phyloP scores from a whole-genome alignment of 2,113 vertebrate species.

The Boleophthalmus pectinirostris region DNA sequence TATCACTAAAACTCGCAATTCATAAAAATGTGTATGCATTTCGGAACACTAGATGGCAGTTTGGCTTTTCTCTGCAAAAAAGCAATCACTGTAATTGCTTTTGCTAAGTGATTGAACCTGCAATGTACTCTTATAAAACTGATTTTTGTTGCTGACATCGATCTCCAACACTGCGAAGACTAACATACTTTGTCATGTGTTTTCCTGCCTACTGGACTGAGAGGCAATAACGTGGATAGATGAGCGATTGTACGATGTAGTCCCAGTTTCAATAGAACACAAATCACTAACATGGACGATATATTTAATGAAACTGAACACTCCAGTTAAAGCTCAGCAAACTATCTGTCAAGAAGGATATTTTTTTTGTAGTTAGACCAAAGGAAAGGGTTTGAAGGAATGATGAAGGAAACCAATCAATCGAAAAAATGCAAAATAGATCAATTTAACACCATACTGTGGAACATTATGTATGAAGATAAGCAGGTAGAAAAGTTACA shows the following conservation, averaged over 20 bases:
- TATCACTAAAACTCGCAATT: background rate
- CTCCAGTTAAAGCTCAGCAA: no score
- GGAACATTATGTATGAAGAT: background rate
- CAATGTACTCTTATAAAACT: conserved; percentile 1
- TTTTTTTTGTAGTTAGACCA: no score
- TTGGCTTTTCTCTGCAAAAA: no score
- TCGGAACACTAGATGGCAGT: conserved; percentile 52
- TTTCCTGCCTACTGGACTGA: background rate
- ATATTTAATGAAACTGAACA: background rate
- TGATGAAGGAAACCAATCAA: no score
- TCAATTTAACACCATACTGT: background rate
- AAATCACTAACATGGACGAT: background rate
- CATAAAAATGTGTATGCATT: background rate
- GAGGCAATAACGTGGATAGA: background rate
- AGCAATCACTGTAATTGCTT: conserved; percentile 35
- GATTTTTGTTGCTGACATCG: no score
- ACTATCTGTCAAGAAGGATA: no score
- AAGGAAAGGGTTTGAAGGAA: no score
- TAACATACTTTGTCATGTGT: background rate
- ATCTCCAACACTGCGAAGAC: background rate
- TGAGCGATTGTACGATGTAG: conserved; percentile 1
- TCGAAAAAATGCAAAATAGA: no score
- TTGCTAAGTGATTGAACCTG: conserved; percentile 23
- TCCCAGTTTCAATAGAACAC: background rate
- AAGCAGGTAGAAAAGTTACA: background rate